phyloP scores from a whole-genome alignment of 2,888 invertebrate species.

The Aspidiotus destructor region DNA sequence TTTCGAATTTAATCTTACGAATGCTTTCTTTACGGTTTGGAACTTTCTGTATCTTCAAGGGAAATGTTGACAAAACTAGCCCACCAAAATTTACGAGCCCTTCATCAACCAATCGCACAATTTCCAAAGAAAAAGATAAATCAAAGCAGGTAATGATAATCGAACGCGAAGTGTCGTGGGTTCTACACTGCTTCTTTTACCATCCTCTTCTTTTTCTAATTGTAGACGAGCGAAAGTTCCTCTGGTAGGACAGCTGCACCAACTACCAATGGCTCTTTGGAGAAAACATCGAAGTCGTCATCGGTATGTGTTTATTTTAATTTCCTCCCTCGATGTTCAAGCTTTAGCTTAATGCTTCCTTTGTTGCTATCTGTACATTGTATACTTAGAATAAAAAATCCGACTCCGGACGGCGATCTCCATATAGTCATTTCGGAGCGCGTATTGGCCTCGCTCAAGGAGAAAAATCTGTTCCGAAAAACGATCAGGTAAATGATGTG shows the following conservation, averaged over 20 bases:
- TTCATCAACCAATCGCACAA: background rate
- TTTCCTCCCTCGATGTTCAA: background rate
- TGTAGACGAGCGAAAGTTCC: too few species aligned
- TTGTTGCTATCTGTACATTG: background rate
- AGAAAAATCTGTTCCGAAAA: background rate
- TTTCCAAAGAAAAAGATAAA: background rate
- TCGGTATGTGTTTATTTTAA: slow-evolving; percentile 43
- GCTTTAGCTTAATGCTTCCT: too few species aligned
- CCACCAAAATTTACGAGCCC: background rate
- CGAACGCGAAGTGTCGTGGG: too few species aligned
- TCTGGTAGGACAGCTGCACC: slow-evolving; percentile 51
- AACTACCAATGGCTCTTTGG: slow-evolving; percentile 71
- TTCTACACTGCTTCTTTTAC: too few species aligned
- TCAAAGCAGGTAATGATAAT: background rate
- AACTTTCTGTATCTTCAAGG: background rate
- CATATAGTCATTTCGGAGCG: background rate
- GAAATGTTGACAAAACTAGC: background rate
- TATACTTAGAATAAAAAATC: background rate
- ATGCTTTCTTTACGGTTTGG: background rate
- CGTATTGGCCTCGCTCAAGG: background rate
- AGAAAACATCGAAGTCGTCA: slow-evolving; percentile 73
- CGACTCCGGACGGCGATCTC: background rate
- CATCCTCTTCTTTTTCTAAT: too few species aligned
- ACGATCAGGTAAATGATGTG: background rate
- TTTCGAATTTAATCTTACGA: background rate